Evolutionary conservation across 1,140 invertebrate genomes (phyloP).

Genomic region (Drosophila mojavensis): DNA sequence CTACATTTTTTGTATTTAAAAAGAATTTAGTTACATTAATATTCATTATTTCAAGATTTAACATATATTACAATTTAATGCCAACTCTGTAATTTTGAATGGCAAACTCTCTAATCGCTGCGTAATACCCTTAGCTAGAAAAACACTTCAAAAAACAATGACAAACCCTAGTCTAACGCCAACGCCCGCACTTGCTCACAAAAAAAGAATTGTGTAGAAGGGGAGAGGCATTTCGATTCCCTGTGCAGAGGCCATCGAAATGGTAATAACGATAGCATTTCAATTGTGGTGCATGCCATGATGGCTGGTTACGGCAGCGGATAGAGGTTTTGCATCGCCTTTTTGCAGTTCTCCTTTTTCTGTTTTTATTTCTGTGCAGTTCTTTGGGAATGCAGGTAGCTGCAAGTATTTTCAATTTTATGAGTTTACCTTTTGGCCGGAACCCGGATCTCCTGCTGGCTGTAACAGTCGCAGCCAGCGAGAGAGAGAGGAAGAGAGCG

Average conservation of each 20-base stretch:
- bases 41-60: too few species aligned
- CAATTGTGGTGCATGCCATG: constrained; percentile 47
- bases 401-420: constrained; percentile 69
- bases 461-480: constrained; percentile 22
- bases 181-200: constrained; percentile 1
- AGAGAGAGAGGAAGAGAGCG: background rate
- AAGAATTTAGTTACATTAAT: too few species aligned
- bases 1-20: background rate
- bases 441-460: constrained; percentile 26
- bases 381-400: constrained; percentile 38
- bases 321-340: constrained; percentile 11
- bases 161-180: background rate
- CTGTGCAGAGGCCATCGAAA: constrained; percentile 44
- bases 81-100: background rate
- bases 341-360: background rate
- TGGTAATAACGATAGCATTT: constrained; percentile 66
- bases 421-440: constrained; percentile 59
- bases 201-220: background rate
- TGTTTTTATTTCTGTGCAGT: constrained; percentile 1
- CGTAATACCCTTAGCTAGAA: background rate
- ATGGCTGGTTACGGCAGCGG: constrained; percentile 15
- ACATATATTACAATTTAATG: background rate
- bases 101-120: background rate
- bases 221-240: background rate
- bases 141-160: background rate